Base-by-base conservation (phyloP, 2,888 invertebrate species). In the Drosophila affinis region DNA sequence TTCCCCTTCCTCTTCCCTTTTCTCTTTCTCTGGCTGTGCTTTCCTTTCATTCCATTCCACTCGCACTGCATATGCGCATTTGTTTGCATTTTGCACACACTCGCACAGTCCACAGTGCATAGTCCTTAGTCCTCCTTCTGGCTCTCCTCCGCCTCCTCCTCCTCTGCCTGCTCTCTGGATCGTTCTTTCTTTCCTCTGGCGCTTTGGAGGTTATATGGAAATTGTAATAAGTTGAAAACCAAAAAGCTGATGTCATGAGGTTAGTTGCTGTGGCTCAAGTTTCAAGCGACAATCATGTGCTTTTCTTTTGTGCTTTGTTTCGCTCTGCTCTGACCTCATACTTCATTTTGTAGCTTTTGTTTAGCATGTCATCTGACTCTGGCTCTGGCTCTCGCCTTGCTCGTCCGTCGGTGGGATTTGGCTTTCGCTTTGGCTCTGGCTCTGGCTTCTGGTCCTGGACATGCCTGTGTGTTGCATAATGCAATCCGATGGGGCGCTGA, bases 231-330 rank as follows among this genome's bases (percentile, higher is more conserved):
- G 89, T 87, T 85, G 87, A 72, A 87, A 88, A 84, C 87, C 85
- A 85, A 88, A 86, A 86, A 87, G 89, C 89, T 86, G 86, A 88
- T 86, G 86, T 86, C 86, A 86, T 86, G 89, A 86, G 85, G 85
- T 85, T 87, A 88, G 89, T 88, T 87, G 87, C 79, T 78, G 72
- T 73, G 87, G 88, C 87, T 85, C 85, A 79, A 85, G 89, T 87
- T 88, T 78, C 87, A 85, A 87, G 86, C 82, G 85, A 87, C 89
- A 88, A 85, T 88, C 87, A 81, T 88, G 78, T 81, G 89, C 87
- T 75, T 78, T 87, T 70, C 79, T 81, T 88, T 81, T 87, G 62
- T 76, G 59, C 62, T 64, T 24, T 49, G 56, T 24, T 57, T 59
- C 72, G 63, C 51, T 85, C 68, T 51, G 64, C 51, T 65, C 79